A percentile compares a stretch with the other conserved stretches of the same genome.
phyloP scores from a whole-genome alignment of 2,888 invertebrate species.

The Phyllotreta cruciferae region DNA sequence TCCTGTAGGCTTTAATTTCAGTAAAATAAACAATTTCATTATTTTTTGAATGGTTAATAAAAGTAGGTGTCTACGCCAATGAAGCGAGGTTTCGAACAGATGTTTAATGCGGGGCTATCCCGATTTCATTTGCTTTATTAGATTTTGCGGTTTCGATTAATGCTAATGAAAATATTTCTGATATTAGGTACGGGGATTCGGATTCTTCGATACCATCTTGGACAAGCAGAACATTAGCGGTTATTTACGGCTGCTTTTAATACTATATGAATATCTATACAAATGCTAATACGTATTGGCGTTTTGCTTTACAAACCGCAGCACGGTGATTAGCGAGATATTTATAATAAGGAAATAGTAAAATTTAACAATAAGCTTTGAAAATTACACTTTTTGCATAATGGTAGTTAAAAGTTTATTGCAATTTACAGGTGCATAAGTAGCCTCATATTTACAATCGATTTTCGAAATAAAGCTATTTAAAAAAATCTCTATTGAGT shows the following conservation, averaged over 20 bases:
- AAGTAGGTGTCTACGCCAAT: constrained; percentile 14
- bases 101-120: constrained; percentile 40
- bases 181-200: constrained; percentile 21
- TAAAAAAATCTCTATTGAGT: too few relatives aligned
- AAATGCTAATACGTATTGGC: constrained; percentile 4
- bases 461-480: too few relatives aligned
- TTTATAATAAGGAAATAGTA: too few relatives aligned
- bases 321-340: too few relatives aligned
- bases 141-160: constrained; percentile 39
- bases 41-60: too few relatives aligned
- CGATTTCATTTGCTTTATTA: constrained; percentile 38
- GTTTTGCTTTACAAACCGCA: background rate
- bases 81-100: constrained; percentile 39
- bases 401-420: too few relatives aligned
- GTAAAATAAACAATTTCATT: too few relatives aligned
- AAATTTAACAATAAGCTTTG: too few relatives aligned
- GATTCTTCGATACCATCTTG: constrained; percentile 26
- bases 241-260: constrained; percentile 13
- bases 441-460: too few relatives aligned
- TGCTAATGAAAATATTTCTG: constrained; percentile 41
- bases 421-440: too few relatives aligned
- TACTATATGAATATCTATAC: background rate
- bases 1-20: too few relatives aligned
- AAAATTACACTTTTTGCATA: too few relatives aligned
- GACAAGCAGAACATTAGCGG: constrained; percentile 18